Percentiles rank a stretch among this genome's conserved stretches.
Evolutionary conservation across 2,888 invertebrate species (phyloP).

Genomic region (Nudaria mundana): DNA sequence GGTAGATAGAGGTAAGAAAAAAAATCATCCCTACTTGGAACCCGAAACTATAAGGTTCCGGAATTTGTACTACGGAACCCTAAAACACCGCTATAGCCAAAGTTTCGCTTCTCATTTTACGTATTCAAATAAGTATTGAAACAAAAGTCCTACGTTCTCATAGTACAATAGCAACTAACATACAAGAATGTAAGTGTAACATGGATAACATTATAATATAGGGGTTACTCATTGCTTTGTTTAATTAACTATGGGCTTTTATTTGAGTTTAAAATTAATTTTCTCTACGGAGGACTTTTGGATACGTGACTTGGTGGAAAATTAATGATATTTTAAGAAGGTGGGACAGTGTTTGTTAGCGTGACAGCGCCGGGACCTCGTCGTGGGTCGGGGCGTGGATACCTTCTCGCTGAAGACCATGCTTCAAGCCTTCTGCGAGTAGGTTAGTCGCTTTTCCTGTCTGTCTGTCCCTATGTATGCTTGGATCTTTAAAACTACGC

Average conservation of each 20-base stretch:
- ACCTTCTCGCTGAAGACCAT: too few relatives aligned
- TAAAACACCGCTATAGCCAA: too few relatives aligned
- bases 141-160: conserved; percentile 7
- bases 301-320: conserved; percentile 6
- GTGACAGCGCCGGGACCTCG: too few relatives aligned
- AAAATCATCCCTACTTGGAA: too few relatives aligned
- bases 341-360: background rate
- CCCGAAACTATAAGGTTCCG: too few relatives aligned
- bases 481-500: too few relatives aligned
- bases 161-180: conserved; percentile 14
- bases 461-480: too few relatives aligned
- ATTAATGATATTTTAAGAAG: conserved; percentile 12
- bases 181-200: conserved; percentile 4
- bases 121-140: conserved; percentile 21
- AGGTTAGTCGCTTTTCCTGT: too few relatives aligned
- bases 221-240: conserved; percentile 20
- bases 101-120: background rate
- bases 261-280: conserved; percentile 32
- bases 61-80: too few relatives aligned
- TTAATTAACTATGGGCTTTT: conserved; percentile 31
- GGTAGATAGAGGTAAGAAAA: too few relatives aligned
- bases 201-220: background rate
- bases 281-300: conserved; percentile 14
- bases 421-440: too few relatives aligned
- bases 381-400: too few relatives aligned